Percentiles rank a stretch among this genome's conserved stretches.
Conservation (phyloP, 2,888 invertebrate species). For the Itoplectis maculator region DNA sequence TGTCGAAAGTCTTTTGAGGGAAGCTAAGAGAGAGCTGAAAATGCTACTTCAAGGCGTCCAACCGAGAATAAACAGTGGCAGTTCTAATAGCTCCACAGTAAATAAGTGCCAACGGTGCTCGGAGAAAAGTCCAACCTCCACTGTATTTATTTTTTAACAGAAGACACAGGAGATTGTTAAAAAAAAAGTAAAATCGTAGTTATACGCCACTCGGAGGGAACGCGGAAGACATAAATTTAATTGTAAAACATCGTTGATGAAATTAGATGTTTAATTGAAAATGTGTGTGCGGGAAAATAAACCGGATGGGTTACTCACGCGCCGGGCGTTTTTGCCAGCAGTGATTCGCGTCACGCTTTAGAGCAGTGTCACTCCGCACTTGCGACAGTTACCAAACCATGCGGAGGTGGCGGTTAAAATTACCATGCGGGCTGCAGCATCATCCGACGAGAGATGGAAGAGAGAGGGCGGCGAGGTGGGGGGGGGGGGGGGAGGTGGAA, state of each 20-base stretch:
- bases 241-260: constrained; percentile 13
- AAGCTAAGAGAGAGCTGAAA: neutral
- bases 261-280: constrained; percentile 50
- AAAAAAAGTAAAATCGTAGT: neutral
- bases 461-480: constrained; percentile 10
- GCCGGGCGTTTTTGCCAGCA: constrained; percentile 34
- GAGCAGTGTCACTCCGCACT: constrained; percentile 46
- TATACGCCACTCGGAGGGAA: neutral
- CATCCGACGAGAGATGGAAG: constrained; percentile 36
- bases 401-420: constrained; percentile 51
- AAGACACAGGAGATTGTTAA: neutral
- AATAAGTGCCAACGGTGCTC: too few relatives aligned
- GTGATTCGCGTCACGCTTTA: constrained; percentile 12
- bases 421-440: constrained; percentile 47
- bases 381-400: constrained; percentile 56
- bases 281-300: neutral
- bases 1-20: neutral
- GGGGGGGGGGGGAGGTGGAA: constrained; percentile 12
- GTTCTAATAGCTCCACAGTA: too few relatives aligned
- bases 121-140: too few relatives aligned
- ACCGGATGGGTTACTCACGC: constrained; percentile 27
- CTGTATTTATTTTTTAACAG: neutral
- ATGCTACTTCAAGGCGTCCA: too few relatives aligned
- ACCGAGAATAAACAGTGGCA: too few relatives aligned
- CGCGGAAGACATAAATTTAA: constrained; percentile 7